phyloP scores from a whole-genome alignment of 2,888 invertebrate genomes.

The Pollenia amentaria region DNA sequence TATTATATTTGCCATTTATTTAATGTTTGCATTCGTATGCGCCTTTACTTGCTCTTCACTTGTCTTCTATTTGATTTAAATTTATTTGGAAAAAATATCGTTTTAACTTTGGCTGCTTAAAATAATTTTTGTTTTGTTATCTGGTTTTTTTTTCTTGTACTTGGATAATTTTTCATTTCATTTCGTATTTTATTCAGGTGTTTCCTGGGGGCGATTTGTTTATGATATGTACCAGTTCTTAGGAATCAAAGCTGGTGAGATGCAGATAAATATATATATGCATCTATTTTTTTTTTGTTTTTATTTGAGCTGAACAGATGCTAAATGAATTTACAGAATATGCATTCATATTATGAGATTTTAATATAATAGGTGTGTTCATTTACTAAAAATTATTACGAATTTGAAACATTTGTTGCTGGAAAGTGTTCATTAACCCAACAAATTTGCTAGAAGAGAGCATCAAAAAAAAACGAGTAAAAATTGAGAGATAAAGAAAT shows the following conservation, averaged over 20 bases:
- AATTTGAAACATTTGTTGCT: slow-evolving; percentile 5
- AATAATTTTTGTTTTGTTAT: neutral
- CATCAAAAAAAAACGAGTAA: too few relatives aligned
- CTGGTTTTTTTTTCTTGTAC: slow-evolving; percentile 11
- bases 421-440: too few relatives aligned
- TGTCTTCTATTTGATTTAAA: slow-evolving; percentile 32
- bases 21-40: slow-evolving; percentile 32
- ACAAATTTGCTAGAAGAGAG: too few relatives aligned
- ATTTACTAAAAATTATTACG: too few relatives aligned
- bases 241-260: neutral
- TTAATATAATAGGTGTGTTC: too few relatives aligned
- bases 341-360: neutral
- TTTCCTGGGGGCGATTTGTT: slow-evolving; percentile 62
- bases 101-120: slow-evolving; percentile 11
- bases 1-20: slow-evolving; percentile 40
- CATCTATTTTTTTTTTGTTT: neutral
- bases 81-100: slow-evolving; percentile 37
- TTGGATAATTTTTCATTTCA: slow-evolving; percentile 58
- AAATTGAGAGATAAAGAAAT: too few relatives aligned
- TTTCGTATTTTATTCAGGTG: slow-evolving; percentile 61
- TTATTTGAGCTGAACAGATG: slow-evolving; percentile 36
- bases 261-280: neutral
- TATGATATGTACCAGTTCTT: slow-evolving; percentile 34
- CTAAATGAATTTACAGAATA: slow-evolving; percentile 19
- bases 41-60: neutral